Percentiles rank a stretch among this genome's conserved stretches.
These are phyloP conservation scores for Rutpela maculata DNA, from an alignment of 2,888 invertebrate species.

Conservation along the genomic window DNA sequence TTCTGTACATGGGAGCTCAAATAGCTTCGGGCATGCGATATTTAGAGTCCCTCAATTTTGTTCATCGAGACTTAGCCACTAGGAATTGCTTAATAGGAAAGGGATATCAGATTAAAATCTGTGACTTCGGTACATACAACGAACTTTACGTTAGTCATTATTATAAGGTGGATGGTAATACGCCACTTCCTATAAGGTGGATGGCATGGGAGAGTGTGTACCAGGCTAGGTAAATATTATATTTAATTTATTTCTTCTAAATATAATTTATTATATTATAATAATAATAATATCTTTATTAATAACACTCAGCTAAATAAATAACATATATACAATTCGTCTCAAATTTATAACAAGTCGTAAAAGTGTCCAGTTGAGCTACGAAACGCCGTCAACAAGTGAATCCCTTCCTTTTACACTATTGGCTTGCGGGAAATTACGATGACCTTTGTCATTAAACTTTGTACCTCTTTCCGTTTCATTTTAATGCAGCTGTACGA, in stretches of 20 bases:
- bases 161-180: constrained; percentile 86
- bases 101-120: constrained; percentile 87
- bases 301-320: no score
- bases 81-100: constrained; percentile 92
- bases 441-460: no score
- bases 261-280: no score
- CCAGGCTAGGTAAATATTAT: constrained; percentile 49
- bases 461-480: no score
- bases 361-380: no score
- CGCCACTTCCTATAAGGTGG: constrained; percentile 82
- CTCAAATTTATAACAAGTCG: no score
- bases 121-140: constrained; percentile 90
- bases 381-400: no score
- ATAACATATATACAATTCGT: no score
- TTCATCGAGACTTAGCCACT: constrained; percentile 92
- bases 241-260: background rate
- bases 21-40: constrained; percentile 94
- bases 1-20: constrained; percentile 89
- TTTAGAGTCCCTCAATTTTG: constrained; percentile 90
- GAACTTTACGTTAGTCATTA: constrained; percentile 88
- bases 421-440: no score
- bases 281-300: no score
- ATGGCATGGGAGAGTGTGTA: constrained; percentile 58
- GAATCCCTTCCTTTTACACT: no score
- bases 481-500: no score